Conservation (phyloP, 2,797 vertebrate species). For the Bovichtus diacanthus region DNA sequence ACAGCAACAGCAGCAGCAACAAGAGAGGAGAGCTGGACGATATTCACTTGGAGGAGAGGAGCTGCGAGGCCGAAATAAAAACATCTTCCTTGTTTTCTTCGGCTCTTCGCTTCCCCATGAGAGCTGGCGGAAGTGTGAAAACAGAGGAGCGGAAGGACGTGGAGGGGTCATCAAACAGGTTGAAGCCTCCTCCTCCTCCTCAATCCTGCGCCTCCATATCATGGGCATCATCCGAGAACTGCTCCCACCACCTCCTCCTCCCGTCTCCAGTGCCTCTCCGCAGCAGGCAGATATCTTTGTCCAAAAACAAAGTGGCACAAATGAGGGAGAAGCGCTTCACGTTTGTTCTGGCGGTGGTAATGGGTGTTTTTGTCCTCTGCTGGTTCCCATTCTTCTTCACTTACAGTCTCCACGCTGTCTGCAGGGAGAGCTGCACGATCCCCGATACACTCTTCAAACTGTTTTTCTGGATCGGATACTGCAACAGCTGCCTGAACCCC, state of each 20-base stretch:
- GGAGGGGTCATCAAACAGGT: slow-evolving; percentile 36
- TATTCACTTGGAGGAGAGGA: slow-evolving; percentile 83
- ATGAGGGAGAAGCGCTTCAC: slow-evolving; percentile 86
- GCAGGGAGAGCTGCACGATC: slow-evolving; percentile 77
- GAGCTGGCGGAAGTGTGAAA: slow-evolving; percentile 36
- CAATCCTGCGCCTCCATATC: slow-evolving; percentile 72
- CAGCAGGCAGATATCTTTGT: slow-evolving; percentile 62
- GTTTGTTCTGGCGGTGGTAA: slow-evolving; percentile 85
- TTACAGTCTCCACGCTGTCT: slow-evolving; percentile 84
- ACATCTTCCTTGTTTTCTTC: slow-evolving; percentile 59
- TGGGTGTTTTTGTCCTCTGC: slow-evolving; percentile 86
- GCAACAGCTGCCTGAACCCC: slow-evolving; percentile 87
- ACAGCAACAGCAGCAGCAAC: slow-evolving; percentile 58
- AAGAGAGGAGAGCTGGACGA: slow-evolving; percentile 81
- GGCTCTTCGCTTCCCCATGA: slow-evolving; percentile 69
- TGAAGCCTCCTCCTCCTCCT: slow-evolving; percentile 61
- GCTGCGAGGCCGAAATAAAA: slow-evolving; percentile 54
- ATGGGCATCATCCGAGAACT: slow-evolving; percentile 71
- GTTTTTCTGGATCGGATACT: slow-evolving; percentile 89
- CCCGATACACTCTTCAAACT: slow-evolving; percentile 83
- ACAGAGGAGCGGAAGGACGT: slow-evolving; percentile 42
- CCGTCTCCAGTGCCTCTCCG: slow-evolving; percentile 57
- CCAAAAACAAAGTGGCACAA: slow-evolving; percentile 81
- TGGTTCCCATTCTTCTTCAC: slow-evolving; percentile 89
- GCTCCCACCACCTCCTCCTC: slow-evolving; percentile 71